Percentiles rank a stretch among this genome's conserved stretches.
Evolutionary conservation across 2,113 vertebrate genomes (phyloP).

Genomic region (Empidonax traillii): DNA sequence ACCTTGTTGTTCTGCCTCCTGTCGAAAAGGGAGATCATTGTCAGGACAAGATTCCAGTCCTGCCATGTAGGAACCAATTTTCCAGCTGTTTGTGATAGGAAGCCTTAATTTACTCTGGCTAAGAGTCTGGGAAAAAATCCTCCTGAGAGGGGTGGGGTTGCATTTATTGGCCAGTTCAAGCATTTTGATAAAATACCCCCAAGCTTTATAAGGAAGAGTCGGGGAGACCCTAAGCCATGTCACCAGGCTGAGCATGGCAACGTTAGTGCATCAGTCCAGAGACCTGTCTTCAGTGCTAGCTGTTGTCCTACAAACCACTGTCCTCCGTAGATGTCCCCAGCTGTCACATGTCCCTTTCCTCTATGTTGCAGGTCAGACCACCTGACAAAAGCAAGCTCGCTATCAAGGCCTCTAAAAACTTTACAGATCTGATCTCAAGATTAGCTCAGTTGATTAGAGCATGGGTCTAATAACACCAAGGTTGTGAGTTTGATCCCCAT

Average conservation of each 20-base stretch:
- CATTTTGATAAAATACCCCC: background rate
- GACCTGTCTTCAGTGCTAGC: background rate
- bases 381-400: background rate
- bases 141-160: rapidly evolving
- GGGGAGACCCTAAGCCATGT: background rate
- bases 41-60: background rate
- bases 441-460: background rate
- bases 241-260: background rate
- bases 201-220: background rate
- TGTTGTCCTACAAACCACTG: background rate
- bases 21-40: background rate
- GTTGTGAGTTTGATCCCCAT: background rate
- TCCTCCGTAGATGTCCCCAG: rapidly evolving
- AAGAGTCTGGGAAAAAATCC: background rate
- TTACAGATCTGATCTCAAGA: background rate
- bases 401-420: background rate
- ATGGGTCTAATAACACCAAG: background rate
- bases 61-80: background rate
- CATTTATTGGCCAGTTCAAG: background rate
- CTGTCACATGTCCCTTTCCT: rapidly evolving
- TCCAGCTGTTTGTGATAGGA: background rate
- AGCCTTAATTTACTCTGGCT: background rate
- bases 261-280: rapidly evolving
- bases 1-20: background rate
- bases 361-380: rapidly evolving